These are phyloP conservation scores for Carassius gibelio DNA, from an alignment of 2,113 vertebrate species.

Conservation along the genomic window DNA sequence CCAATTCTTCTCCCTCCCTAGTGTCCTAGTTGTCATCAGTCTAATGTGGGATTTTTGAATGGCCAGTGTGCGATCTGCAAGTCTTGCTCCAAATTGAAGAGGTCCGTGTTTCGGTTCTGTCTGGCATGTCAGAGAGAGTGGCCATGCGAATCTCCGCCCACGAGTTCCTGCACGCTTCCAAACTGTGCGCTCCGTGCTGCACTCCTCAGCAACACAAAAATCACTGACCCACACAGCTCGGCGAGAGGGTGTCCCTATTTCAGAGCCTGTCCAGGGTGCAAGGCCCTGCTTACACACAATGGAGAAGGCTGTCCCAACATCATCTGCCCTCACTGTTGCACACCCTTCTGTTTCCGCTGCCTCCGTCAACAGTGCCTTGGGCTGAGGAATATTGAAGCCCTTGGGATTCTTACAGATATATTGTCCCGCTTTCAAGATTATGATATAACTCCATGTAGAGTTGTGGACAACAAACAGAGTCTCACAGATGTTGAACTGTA, in stretches of 20 bases:
- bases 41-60: neutral
- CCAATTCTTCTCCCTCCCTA: neutral
- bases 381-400: rapidly evolving
- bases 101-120: conserved; percentile 56
- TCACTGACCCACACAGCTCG: neutral
- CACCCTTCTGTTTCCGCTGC: conserved; percentile 54
- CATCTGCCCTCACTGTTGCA: conserved; percentile 33
- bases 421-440: rapidly evolving
- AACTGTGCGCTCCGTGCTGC: conserved; percentile 54
- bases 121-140: conserved; percentile 57
- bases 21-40: conserved; percentile 53
- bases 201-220: conserved; percentile 46
- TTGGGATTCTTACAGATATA: neutral
- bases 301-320: conserved; percentile 56
- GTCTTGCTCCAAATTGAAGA: conserved; percentile 31
- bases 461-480: conserved; percentile 49
- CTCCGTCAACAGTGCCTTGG: neutral
- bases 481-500: conserved; percentile 23
- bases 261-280: conserved; percentile 57
- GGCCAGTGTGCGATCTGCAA: conserved; percentile 40
- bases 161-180: conserved; percentile 29
- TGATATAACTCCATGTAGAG: neutral
- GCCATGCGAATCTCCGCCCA: neutral
- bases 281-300: conserved; percentile 54
- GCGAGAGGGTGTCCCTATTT: conserved; percentile 58